phyloP scores from a whole-genome alignment of 2,797 vertebrate species.

The Periophthalmus magnuspinnatus region DNA sequence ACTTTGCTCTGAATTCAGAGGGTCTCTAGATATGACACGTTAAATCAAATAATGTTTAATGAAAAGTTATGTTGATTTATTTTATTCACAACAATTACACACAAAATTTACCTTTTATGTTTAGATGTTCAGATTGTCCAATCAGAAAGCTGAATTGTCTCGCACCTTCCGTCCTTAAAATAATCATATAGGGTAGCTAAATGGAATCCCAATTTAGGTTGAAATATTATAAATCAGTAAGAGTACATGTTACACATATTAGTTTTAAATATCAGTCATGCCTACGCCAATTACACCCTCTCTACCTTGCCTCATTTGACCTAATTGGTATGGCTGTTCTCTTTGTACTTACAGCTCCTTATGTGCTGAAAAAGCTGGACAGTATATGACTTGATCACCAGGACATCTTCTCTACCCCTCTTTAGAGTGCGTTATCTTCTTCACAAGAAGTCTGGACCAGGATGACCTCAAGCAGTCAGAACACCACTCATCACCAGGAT shows the following conservation, averaged over 20 bases:
- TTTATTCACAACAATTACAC: no score
- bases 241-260: background rate
- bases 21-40: background rate
- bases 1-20: no score
- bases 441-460: conserved; percentile 25
- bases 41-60: background rate
- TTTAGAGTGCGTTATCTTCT: conserved; percentile 25
- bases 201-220: no score
- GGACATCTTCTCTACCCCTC: background rate
- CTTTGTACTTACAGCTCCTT: conserved; percentile 68
- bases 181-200: background rate
- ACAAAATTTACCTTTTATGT: no score
- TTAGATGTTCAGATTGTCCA: no score
- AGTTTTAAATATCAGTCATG: background rate
- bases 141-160: no score
- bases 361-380: conserved; percentile 82
- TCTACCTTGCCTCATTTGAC: background rate
- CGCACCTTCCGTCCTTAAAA: no score
- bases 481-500: background rate
- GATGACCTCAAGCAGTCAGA: conserved; percentile 25
- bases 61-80: background rate
- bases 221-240: no score
- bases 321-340: background rate
- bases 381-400: conserved; percentile 73
- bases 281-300: background rate